Conservation (phyloP, 1,140 invertebrate genomes). For the Hetaerina americana region DNA sequence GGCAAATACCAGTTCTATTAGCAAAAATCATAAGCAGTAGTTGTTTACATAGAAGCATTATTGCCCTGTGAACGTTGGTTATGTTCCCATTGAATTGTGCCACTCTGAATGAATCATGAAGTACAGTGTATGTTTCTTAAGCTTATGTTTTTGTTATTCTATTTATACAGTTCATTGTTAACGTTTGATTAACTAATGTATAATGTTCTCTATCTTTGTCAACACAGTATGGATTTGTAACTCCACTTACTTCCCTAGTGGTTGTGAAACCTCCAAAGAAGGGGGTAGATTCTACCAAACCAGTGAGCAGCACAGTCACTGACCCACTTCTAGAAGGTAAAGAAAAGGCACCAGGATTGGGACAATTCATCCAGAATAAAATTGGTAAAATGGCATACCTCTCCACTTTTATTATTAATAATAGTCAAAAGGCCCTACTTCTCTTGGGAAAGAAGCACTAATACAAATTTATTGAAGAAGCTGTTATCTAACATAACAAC, state of each 20-base stretch:
- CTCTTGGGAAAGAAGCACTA: no score
- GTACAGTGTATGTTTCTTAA: no score
- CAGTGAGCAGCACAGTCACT: not conserved
- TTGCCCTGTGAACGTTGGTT: no score
- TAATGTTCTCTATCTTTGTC: constrained; percentile 3
- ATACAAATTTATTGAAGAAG: no score
- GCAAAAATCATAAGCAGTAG: no score
- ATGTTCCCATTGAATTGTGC: no score
- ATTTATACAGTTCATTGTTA: not conserved
- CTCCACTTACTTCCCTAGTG: constrained; percentile 30
- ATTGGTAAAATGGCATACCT: not conserved
- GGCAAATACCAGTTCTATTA: no score
- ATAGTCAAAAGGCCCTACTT: no score
- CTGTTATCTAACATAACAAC: no score
- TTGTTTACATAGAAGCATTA: no score
- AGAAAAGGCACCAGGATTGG: not conserved
- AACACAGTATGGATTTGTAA: constrained; percentile 31
- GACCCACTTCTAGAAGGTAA: not conserved
- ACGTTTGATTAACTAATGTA: no score
- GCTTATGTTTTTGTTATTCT: not conserved
- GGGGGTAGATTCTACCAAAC: not conserved
- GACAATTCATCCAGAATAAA: not conserved
- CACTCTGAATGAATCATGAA: no score
- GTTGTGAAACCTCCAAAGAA: constrained; percentile 28
- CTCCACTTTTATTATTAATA: not conserved